Conservation (phyloP, 2,888 invertebrate species). For the Mesochorus sp. region DNA sequence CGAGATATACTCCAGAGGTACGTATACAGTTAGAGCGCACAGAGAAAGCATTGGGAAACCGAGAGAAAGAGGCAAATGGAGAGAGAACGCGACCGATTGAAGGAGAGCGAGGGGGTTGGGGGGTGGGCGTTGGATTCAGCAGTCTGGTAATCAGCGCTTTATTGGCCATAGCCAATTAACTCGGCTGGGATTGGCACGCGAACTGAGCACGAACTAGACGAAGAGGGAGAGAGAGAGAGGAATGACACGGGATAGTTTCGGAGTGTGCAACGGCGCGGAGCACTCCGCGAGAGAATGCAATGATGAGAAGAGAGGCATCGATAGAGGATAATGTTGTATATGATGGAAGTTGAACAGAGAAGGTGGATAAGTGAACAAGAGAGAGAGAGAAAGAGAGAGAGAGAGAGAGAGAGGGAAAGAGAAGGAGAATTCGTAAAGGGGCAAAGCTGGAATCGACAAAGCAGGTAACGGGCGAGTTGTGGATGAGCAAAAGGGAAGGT, state of each 20-base stretch:
- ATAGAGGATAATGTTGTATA: slow-evolving; percentile 14
- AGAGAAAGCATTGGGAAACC: slow-evolving; percentile 32
- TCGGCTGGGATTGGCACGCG: slow-evolving; percentile 76
- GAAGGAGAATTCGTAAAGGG: no score
- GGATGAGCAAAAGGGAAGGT: background rate
- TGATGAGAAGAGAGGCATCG: slow-evolving; percentile 9
- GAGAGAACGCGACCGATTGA: background rate
- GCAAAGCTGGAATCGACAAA: slow-evolving; percentile 49
- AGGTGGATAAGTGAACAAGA: no score
- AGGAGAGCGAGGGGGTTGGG: no score
- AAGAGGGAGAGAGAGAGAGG: slow-evolving; percentile 9
- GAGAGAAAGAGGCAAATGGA: background rate
- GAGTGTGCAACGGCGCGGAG: slow-evolving; percentile 30
- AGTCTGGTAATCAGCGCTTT: slow-evolving; percentile 77
- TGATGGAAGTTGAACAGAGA: background rate
- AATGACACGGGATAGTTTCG: slow-evolving; percentile 42
- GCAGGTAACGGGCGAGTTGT: slow-evolving; percentile 18
- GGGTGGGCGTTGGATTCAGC: slow-evolving; percentile 64
- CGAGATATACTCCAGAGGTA: background rate
- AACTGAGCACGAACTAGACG: slow-evolving; percentile 68
- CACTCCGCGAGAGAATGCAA: slow-evolving; percentile 39
- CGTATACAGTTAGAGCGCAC: background rate
- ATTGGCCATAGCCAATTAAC: slow-evolving; percentile 79
- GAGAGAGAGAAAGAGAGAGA: background rate
- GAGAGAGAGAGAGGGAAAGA: background rate